Base-by-base conservation (phyloP, 2,888 invertebrate species). In the Lutraria lutraria region DNA sequence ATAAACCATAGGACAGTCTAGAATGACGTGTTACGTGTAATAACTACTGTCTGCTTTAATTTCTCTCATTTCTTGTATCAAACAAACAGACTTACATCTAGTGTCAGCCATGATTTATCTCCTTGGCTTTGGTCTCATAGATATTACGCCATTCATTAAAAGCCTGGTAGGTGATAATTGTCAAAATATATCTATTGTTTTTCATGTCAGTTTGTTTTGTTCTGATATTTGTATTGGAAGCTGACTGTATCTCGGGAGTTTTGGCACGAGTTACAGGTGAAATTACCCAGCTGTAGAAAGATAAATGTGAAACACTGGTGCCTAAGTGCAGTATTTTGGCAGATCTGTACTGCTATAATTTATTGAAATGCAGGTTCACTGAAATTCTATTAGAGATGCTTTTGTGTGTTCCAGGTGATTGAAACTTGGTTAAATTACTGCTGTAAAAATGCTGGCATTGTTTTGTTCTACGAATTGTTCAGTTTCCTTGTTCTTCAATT, bases 111-210 rank as follows among this genome's bases (percentile, higher is more conserved):
- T 85, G 79, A 85, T 85, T 72, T 85, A 60, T 63, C 54, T 19
- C 34, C 34, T 29, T n/a, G n/a, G 79, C 72, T 85, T 52, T 85
- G 85, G 80, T 85, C 85, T 31, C 31, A 34, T 54, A 85, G 85
- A 85, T 34, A 85, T 85, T 80, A 85, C 60, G 56, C 85, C 80
- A 85, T 85, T 79, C 85, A 85, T 85, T 85, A 85, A 85, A 85
- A 85, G 85, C 56, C 79, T 85, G 84, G 34, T 85, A 85, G 85
- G 85, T 34, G 80, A 85, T 85, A 85, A 85, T 85, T 85, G 85
- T 85, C 85, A 85, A 85, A 85, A 85, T 80, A 85, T 80, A 85
- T 85, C 85, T 85, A 85, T 85, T 85, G 85, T 85, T 85, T 85
- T 85, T 80, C 85, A 85, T 85, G 85, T 85, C 85, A 85, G 85